These are phyloP conservation scores for Nezara viridula DNA, from an alignment of 2,888 invertebrate genomes.

Conservation along the genomic window DNA sequence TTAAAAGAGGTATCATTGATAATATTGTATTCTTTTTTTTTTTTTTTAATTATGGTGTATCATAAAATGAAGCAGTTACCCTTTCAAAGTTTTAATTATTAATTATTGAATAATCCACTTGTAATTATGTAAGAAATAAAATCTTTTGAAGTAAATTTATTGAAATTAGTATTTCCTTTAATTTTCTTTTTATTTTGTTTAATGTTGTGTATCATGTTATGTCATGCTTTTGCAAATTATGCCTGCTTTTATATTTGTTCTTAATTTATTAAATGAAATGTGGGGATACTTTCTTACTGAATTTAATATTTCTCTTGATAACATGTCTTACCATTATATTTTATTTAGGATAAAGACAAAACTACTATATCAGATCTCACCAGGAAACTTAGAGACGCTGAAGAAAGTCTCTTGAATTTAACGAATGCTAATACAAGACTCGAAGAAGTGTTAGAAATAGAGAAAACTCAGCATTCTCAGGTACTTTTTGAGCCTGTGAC, in stretches of 20 bases:
- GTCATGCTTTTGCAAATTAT: conserved; percentile 6
- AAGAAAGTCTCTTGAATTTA: conserved; percentile 34
- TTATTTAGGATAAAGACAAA: conserved; percentile 55
- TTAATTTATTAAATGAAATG: not conserved
- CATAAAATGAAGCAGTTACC: not conserved
- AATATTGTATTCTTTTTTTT: not conserved
- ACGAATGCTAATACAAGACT: conserved; percentile 28
- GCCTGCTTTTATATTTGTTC: conserved; percentile 24
- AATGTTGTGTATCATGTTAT: not conserved
- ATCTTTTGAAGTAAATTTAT: not conserved
- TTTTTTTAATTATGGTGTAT: not conserved
- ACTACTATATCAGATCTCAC: conserved; percentile 50
- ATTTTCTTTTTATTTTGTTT: conserved; percentile 9
- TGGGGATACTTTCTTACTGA: not conserved
- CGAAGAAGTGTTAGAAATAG: conserved; percentile 43
- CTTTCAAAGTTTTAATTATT: not conserved
- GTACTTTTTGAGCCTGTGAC: not conserved
- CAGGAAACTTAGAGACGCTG: conserved; percentile 51
- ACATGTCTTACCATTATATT: not conserved
- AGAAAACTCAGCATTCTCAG: conserved; percentile 47
- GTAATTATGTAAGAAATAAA: conserved; percentile 13
- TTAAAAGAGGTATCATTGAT: not conserved
- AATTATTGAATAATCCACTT: not conserved
- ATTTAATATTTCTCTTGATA: not conserved
- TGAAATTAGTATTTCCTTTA: conserved; percentile 24